Conservation (phyloP, 2,113 vertebrate species). For the Boulengerochromis microlepis region DNA sequence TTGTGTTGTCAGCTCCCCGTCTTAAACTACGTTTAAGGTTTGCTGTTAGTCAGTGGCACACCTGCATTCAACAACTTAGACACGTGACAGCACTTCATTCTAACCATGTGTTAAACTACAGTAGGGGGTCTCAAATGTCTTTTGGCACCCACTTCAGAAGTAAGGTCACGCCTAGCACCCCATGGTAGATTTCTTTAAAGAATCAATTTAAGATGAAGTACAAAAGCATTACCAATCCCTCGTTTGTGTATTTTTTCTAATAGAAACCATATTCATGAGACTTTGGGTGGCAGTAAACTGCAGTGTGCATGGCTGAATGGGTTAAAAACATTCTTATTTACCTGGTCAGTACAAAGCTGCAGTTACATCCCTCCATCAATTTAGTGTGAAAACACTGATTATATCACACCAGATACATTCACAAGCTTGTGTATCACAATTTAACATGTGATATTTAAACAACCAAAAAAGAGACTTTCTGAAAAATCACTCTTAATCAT, state of each 20-base stretch:
- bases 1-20: background rate
- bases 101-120: background rate
- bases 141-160: background rate
- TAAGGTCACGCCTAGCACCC: background rate
- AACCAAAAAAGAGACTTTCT: background rate
- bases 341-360: background rate
- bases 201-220: background rate
- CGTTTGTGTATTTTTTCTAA: background rate
- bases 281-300: background rate
- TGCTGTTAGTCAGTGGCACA: background rate
- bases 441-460: background rate
- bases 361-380: background rate
- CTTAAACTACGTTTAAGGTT: background rate
- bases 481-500: background rate
- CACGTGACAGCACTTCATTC: background rate
- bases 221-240: fast-evolving
- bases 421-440: background rate
- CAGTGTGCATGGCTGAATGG: background rate
- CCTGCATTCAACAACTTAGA: background rate
- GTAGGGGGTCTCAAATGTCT: background rate
- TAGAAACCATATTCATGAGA: background rate
- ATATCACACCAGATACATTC: background rate
- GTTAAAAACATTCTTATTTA: background rate
- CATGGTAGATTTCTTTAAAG: background rate
- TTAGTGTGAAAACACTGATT: background rate